Percentiles rank a stretch among this genome's conserved stretches.
phyloP scores from a whole-genome alignment of 2,113 vertebrate species.

The Delphinapterus leucas region DNA sequence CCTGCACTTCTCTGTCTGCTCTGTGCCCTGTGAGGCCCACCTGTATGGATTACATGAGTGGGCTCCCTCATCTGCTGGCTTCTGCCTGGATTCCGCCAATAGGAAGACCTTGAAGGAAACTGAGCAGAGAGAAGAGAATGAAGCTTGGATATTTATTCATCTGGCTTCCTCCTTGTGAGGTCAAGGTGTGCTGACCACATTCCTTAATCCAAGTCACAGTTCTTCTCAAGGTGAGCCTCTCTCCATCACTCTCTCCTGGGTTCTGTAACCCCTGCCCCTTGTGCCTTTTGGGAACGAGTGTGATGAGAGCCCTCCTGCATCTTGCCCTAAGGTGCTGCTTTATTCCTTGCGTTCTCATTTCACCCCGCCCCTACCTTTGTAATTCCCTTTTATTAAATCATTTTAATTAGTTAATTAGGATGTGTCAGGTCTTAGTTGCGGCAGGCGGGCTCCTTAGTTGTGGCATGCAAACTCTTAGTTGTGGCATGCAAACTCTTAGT shows the following conservation, averaged over 20 bases:
- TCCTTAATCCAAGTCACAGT: neutral
- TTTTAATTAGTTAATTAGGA: neutral
- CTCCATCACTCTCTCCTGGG: too few species aligned
- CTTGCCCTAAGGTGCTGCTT: fast-evolving
- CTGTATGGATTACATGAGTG: neutral
- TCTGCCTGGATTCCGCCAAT: neutral
- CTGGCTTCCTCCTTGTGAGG: neutral
- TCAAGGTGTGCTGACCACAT: neutral
- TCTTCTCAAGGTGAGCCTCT: neutral
- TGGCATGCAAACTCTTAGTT: too few species aligned
- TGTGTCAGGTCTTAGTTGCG: too few species aligned
- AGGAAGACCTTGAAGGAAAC: neutral
- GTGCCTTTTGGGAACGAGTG: neutral
- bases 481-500: too few species aligned
- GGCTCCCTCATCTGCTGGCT: neutral
- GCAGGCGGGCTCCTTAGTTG: too few species aligned
- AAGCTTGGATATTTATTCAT: neutral
- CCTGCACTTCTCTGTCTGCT: neutral
- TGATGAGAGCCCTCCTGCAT: neutral
- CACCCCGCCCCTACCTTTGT: neutral
- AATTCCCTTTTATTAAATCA: neutral
- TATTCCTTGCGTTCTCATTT: neutral
- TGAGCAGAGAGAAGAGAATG: neutral
- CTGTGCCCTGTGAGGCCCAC: neutral
- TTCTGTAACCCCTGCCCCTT: neutral